Conservation (phyloP, 2,113 vertebrate genomes). For the Furnarius figulus region DNA sequence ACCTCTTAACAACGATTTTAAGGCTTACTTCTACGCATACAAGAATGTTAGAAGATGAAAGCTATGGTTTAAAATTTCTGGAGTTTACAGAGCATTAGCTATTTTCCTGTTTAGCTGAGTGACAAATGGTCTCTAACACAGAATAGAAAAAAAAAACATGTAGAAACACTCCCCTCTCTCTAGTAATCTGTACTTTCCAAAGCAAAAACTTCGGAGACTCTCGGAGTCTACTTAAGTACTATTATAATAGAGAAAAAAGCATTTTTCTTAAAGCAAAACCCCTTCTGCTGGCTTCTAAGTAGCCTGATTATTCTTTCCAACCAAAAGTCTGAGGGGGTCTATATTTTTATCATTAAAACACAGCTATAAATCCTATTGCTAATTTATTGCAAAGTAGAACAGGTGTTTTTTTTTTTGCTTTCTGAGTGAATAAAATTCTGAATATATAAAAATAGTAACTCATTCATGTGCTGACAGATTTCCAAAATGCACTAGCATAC, state of each 20-base stretch:
- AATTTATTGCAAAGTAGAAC: background rate
- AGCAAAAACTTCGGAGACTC: background rate
- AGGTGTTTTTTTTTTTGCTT: background rate
- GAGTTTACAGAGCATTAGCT: background rate
- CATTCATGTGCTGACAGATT: background rate
- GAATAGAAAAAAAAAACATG: background rate
- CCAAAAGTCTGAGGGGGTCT: background rate
- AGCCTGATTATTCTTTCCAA: background rate
- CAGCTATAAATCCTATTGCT: background rate
- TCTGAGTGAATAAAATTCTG: background rate
- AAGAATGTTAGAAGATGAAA: background rate
- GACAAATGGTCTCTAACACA: background rate
- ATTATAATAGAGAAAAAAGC: background rate
- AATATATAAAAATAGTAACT: background rate
- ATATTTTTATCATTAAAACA: background rate
- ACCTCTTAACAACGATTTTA: background rate
- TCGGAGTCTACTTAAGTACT: background rate
- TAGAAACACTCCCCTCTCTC: background rate
- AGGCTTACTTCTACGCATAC: background rate
- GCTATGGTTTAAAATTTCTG: background rate
- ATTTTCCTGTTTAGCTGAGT: background rate
- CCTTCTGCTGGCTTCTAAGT: background rate
- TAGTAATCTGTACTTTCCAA: background rate
- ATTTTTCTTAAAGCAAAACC: background rate
- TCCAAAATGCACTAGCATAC: background rate